Percentiles rank a stretch among this genome's conserved stretches.
These are phyloP conservation scores for Andrena praecox DNA, from an alignment of 2,888 invertebrate genomes.

Conservation along the genomic window DNA sequence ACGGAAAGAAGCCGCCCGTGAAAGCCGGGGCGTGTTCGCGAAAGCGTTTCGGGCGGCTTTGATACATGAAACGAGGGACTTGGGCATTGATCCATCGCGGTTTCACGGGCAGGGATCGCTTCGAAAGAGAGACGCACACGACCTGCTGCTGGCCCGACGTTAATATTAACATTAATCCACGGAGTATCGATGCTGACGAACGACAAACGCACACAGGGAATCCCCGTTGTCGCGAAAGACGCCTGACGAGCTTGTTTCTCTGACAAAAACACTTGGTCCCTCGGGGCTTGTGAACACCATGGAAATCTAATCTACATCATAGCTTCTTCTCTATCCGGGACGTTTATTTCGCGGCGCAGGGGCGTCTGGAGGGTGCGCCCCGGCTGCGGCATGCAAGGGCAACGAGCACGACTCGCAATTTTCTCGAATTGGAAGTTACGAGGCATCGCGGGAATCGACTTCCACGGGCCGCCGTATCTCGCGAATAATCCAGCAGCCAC, in stretches of 20 bases:
- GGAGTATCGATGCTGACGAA: not conserved
- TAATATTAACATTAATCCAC: not conserved
- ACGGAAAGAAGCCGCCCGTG: not conserved
- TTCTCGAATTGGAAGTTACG: not conserved
- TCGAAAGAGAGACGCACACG: slow-evolving; percentile 4
- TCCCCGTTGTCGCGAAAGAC: not conserved
- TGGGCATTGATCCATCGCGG: not conserved
- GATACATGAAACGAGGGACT: not conserved
- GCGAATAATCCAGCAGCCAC: not conserved
- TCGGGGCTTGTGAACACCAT: no score
- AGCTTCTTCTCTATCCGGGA: not conserved
- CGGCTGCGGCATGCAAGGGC: no score
- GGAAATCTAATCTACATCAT: no score
- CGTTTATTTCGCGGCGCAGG: not conserved
- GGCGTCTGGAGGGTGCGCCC: not conserved
- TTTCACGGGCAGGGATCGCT: not conserved
- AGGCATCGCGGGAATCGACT: not conserved
- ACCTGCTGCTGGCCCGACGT: not conserved
- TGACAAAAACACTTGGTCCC: not conserved
- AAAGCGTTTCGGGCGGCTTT: no score
- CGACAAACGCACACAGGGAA: slow-evolving; percentile 11
- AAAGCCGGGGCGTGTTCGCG: no score
- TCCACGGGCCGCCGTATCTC: not conserved
- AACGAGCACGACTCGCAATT: not conserved
- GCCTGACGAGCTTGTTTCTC: not conserved